Evolutionary conservation across 1,140 invertebrate genomes (phyloP).

Genomic region (Drosophila parabipectinata): DNA sequence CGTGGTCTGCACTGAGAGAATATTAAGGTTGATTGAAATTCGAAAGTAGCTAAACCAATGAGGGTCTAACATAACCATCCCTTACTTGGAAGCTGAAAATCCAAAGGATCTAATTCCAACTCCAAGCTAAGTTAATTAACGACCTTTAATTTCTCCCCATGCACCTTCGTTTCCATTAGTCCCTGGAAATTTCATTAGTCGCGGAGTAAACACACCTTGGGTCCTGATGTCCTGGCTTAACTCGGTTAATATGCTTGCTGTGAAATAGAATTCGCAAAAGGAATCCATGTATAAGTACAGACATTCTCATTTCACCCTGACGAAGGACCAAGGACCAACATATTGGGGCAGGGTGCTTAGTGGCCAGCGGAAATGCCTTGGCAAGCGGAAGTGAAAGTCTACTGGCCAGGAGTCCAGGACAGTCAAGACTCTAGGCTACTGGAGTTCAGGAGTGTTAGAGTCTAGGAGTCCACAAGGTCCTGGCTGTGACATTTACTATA

Average conservation of each 20-base stretch:
- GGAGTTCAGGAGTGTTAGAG: neutral
- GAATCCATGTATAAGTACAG: constrained; percentile 51
- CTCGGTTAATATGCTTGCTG: constrained; percentile 49
- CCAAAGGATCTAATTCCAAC: too few species aligned
- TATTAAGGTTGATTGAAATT: neutral
- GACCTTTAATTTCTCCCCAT: neutral
- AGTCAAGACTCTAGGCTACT: neutral
- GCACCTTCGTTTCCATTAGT: constrained; percentile 28
- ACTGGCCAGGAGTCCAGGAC: constrained; percentile 23
- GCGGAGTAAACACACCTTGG: constrained; percentile 24
- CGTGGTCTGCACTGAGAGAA: neutral
- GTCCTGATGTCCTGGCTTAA: constrained; percentile 38
- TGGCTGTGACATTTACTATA: constrained; percentile 78
- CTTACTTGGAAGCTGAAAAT: too few species aligned
- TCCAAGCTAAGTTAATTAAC: neutral
- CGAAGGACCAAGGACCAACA: constrained; percentile 8
- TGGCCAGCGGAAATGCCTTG: constrained; percentile 58
- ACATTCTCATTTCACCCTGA: constrained; percentile 4
- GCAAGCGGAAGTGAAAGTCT: constrained; percentile 53
- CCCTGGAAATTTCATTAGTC: constrained; percentile 41
- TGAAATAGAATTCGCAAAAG: constrained; percentile 55
- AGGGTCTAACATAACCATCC: too few species aligned
- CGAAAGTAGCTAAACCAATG: too few species aligned
- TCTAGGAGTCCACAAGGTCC: constrained; percentile 10
- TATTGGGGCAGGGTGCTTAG: constrained; percentile 31